Conservation (phyloP, 2,888 invertebrate genomes). For the Phasia obesa region DNA sequence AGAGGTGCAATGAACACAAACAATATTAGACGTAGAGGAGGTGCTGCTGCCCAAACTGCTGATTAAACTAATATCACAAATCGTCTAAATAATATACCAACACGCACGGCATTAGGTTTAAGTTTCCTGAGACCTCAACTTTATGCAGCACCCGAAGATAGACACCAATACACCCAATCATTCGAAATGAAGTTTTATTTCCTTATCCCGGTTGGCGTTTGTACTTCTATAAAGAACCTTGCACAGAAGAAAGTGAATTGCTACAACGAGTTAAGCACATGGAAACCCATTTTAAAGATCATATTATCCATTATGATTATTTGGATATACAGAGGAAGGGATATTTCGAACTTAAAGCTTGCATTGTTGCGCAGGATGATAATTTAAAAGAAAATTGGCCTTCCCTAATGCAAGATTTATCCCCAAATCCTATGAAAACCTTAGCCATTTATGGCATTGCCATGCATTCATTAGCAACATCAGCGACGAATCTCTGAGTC, state of each 20-base stretch:
- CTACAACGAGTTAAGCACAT: constrained; percentile 84
- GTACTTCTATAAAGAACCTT: constrained; percentile 88
- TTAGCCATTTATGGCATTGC: constrained; percentile 89
- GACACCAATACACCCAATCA: constrained; percentile 73
- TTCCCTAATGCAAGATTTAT: constrained; percentile 86
- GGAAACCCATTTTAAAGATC: constrained; percentile 83
- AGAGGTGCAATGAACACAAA: constrained; percentile 30
- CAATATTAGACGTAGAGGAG: too few species aligned
- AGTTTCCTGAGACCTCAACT: constrained; percentile 76
- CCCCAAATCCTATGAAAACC: constrained; percentile 86
- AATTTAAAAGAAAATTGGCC: constrained; percentile 86
- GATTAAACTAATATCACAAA: background rate
- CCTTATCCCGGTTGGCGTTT: constrained; percentile 89
- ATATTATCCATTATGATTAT: constrained; percentile 75
- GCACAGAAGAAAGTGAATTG: constrained; percentile 83
- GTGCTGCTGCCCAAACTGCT: constrained; percentile 1
- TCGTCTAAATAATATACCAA: constrained; percentile 28
- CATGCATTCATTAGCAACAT: constrained; percentile 82
- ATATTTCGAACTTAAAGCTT: constrained; percentile 83
- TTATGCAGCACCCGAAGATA: constrained; percentile 76
- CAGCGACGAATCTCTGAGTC: constrained; percentile 47
- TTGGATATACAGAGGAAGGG: constrained; percentile 71
- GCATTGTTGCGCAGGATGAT: constrained; percentile 84
- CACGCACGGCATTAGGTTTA: constrained; percentile 43
- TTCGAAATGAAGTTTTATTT: constrained; percentile 74